Base-by-base conservation (phyloP, 2,797 vertebrate genomes). In the Ceyx erithaca region DNA sequence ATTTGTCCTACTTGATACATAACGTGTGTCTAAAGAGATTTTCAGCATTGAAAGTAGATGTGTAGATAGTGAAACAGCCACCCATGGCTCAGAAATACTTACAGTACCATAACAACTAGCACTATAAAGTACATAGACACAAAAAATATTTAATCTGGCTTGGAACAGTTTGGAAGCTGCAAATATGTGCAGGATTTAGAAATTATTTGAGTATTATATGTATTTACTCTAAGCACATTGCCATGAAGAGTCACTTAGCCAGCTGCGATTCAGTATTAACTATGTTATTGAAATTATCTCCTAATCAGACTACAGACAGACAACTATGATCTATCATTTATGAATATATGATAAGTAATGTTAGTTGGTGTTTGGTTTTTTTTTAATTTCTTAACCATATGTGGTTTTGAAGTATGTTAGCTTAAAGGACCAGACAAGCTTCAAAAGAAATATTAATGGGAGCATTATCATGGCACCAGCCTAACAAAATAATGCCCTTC, bases 251-350 rank as follows among this genome's bases (percentile, higher is more conserved):
- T 82, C 22, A 40, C 35, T 90, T 80, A 59, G 4, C 49, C 1
- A 0, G 30, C 31, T 89, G 63, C 22, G 67, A 63, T 80, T 85
- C 62, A 25, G 4, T 83, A 72, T 85, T 92, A 83, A 55, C 49
- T 71, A 64, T 6, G 28, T 82, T 82, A 68, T 30, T 95, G 45
- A 33, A 83, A 68, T 90, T 82, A 80, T 66, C 30, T 48, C 17
- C 58, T 75, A 22, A 63, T 83, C 91, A 58, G 37, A 80, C 26
- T 75, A 45, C 35, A 76, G 54, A 40, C 80, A 95, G 84, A 73
- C n/a, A 80, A 72, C 76, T 83, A 12, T 93, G 54, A 85, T 90
- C 23, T 80, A 85, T 89, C 46, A 89, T 92, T 93, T 80, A 83
- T 91, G 43, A 77, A 26, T 82, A 16, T 87, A 54, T 85, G 40